phyloP scores from a whole-genome alignment of 2,113 vertebrate species.

The Ciconia stormi region DNA sequence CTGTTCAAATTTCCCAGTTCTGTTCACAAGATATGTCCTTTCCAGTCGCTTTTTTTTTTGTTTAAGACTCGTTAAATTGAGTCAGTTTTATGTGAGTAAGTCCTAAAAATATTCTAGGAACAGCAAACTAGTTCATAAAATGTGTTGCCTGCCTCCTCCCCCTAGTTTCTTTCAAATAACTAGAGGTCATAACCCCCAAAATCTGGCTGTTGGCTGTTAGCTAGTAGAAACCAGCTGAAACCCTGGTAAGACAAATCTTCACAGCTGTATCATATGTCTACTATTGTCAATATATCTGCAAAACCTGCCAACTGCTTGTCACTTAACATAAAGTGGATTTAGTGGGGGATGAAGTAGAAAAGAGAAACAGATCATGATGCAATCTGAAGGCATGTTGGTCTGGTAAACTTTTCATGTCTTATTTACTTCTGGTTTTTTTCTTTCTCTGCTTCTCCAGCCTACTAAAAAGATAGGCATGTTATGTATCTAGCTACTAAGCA shows the following conservation, averaged over 20 bases:
- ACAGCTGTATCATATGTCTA: constrained; percentile 40
- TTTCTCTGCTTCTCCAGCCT: not conserved
- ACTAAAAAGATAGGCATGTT: fast-evolving
- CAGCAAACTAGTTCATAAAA: not conserved
- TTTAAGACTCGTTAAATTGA: not conserved
- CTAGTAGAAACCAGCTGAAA: constrained; percentile 53
- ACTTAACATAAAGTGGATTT: constrained; percentile 16
- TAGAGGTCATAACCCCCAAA: constrained; percentile 42
- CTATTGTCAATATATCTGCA: constrained; percentile 36
- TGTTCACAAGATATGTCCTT: not conserved
- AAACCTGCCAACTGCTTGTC: constrained; percentile 47
- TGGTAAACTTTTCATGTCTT: not conserved
- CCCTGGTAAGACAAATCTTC: constrained; percentile 50
- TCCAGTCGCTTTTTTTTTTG: not conserved
- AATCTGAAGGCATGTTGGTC: not conserved
- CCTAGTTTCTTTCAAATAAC: not conserved
- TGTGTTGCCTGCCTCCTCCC: not conserved
- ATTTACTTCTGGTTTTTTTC: not conserved
- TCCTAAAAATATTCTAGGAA: constrained; percentile 10
- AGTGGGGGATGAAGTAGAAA: not conserved
- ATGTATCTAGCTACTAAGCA: not conserved
- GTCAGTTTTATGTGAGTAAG: not conserved
- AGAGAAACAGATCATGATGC: not conserved
- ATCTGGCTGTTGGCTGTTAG: constrained; percentile 51
- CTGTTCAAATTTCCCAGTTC: not conserved